Conservation (phyloP, 2,888 invertebrate species). For the Cerceris rybyensis region DNA sequence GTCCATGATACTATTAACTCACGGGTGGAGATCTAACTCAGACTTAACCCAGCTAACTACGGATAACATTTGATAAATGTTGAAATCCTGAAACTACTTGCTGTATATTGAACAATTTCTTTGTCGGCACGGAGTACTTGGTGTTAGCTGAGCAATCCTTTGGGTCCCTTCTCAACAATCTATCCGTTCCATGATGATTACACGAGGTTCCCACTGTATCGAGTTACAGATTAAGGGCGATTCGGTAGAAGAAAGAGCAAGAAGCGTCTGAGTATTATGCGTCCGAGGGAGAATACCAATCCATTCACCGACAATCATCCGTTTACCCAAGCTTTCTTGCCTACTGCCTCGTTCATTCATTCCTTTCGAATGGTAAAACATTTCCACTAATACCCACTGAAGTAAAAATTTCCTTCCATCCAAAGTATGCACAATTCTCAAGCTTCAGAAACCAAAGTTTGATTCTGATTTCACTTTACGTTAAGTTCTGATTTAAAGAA, state of each 20-base stretch:
- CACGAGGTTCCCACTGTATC: slow-evolving; percentile 80
- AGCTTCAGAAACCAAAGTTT: too few relatives aligned
- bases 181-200: slow-evolving; percentile 73
- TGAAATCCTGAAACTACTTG: slow-evolving; percentile 33
- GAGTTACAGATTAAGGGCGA: slow-evolving; percentile 75
- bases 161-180: slow-evolving; percentile 71
- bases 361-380: slow-evolving; percentile 24
- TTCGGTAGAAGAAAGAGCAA: slow-evolving; percentile 46
- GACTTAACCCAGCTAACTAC: slow-evolving; percentile 21
- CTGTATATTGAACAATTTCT: slow-evolving; percentile 35
- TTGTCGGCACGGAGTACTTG: slow-evolving; percentile 66
- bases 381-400: slow-evolving; percentile 23
- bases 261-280: slow-evolving; percentile 67
- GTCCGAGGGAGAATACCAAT: slow-evolving; percentile 71
- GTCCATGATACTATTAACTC: too few relatives aligned
- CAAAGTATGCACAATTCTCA: neutral
- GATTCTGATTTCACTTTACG: too few relatives aligned
- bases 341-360: slow-evolving; percentile 48
- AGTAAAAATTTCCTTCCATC: slow-evolving; percentile 3
- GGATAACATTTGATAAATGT: slow-evolving; percentile 33
- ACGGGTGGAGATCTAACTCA: too few relatives aligned
- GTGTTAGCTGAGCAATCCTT: slow-evolving; percentile 71
- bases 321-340: slow-evolving; percentile 63
- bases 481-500: too few relatives aligned
- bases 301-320: slow-evolving; percentile 76